Evolutionary conservation across 1,140 invertebrate species (phyloP), one percentile per base, ranked within the genome.

Genomic region (Zaprionus davidi): DNA sequence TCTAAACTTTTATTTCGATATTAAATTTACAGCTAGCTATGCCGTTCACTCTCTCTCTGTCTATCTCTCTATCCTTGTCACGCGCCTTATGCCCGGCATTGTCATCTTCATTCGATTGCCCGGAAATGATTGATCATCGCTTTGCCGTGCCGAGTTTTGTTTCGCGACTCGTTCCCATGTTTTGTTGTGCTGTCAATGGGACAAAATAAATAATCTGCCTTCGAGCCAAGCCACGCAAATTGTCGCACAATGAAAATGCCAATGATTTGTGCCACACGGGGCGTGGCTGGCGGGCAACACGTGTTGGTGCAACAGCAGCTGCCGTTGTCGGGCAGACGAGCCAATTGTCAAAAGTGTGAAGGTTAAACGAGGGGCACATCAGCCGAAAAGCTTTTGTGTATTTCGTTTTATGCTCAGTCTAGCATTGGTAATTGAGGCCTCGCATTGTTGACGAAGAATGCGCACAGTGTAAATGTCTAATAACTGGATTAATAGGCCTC

Each of bases 1-100:
- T 87, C 79, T 79, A 78, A 82, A 87, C 80, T 83, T 87, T 88
- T 78, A 88, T 68, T 87, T 88, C 64, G 69, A 83, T 84, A 87
- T 83, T 84, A 84, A 78, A 75, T 82, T 65, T 65, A 56, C 56
- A 24, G 6, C 36, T 41, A 28, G 13, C 12, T 15, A 4, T 15
- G 15, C 15, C 20, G 15, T n/a, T 31, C 41, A 3, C 41, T 9
- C 44, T 51, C n/a, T 17, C 41, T 5, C 57, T 24, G 20, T 20
- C 20, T 17, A 2, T 41, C 31, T 34, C 31, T 34, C 28, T 31
- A 2, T 31, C 9, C 31, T 34, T 34, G 31, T 34, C 22, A 28
- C 7, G 5, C 38, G 55, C 49, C 66, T 68, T 67, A 22, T 51
- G 75, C 49, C 36, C 31, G 60, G 38, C 53, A 38, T 63, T 55